These are phyloP conservation scores for Calyptommatus sinebrachiatus DNA, from an alignment of 2,113 vertebrate genomes.

Conservation along the genomic window DNA sequence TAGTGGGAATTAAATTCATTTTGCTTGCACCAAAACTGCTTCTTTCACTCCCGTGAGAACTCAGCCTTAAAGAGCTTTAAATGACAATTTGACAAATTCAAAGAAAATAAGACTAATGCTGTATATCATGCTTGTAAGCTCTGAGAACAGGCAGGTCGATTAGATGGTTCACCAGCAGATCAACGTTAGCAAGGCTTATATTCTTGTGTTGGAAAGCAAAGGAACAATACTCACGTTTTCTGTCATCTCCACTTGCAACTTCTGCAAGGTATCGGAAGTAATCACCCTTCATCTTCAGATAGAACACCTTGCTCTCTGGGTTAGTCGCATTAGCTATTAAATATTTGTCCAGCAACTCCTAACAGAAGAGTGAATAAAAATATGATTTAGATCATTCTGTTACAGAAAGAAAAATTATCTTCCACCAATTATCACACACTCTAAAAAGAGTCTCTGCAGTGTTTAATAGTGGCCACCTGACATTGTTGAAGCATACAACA, in stretches of 20 bases:
- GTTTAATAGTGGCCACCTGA: too few species aligned
- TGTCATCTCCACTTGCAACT: slow-evolving; percentile 84
- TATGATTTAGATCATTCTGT: background rate
- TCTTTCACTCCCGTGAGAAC: too few species aligned
- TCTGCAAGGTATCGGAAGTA: slow-evolving; percentile 98
- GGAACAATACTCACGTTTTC: slow-evolving; percentile 70
- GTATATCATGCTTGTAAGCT: too few species aligned
- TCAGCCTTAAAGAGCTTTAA: too few species aligned
- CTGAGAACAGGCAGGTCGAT: too few species aligned
- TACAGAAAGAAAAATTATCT: background rate
- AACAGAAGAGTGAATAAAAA: slow-evolving; percentile 44
- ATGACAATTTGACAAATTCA: too few species aligned
- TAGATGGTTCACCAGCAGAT: too few species aligned
- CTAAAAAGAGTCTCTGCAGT: background rate
- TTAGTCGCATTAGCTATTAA: slow-evolving; percentile 87
- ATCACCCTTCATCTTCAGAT: slow-evolving; percentile 98
- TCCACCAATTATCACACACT: background rate
- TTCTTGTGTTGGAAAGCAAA: background rate
- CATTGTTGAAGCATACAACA: background rate
- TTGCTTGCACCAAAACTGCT: too few species aligned
- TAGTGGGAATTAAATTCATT: too few species aligned
- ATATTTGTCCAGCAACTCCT: slow-evolving; percentile 85
- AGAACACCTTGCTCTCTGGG: slow-evolving; percentile 94
- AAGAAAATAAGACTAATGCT: too few species aligned
- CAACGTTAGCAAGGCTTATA: too few species aligned